Base-by-base conservation (phyloP, 2,888 invertebrate genomes). In the Drosophila infuscata region DNA sequence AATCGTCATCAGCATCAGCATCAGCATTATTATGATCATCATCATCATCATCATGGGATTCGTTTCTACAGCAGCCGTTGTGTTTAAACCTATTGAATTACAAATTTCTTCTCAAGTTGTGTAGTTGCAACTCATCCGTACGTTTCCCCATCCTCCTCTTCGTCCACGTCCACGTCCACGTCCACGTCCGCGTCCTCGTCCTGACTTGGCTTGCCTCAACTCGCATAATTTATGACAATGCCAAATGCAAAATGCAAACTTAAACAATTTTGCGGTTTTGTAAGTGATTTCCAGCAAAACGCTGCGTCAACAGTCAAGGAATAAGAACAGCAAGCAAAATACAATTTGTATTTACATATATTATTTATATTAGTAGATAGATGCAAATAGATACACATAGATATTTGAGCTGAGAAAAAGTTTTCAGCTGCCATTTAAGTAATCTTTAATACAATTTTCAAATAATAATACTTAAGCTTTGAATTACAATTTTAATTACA, bases 81-180 rank as follows among this genome's bases (percentile, higher is more conserved):
- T 75, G 76, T 66, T 71, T 63, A 65, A 76, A 69, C 68, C 53
- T 72, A 68, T 77, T 72, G 69, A 71, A 76, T 76, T 69, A 71
- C 66, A 77, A 77, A 77, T 77, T 72, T 77, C 72, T 77, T 63
- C 68, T 53, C 59, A 68, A 76, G 53, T 76, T 76, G 41, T 68
- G 68, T 70, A 53, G 43, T 38, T 69, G 64, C 58, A 69, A 58
- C 61, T 69, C 53, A 59, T 51, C 43, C 60, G 38, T 51, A 38
- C 51, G 8, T 11, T 30, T 46, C 35, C 49, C n/a, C 49, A 54
- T n/a, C n/a, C 25, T 17, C 15, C 5, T 20, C 15, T 9, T 6
- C 3, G 2, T n/a, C 17, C 11, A 6, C 46, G 6, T 43, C 17
- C 17, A 6, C 33, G 8, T 35, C 33, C 46, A 36, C 57, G 48